Evolutionary conservation across 92 coral and sea anemone species (phyloP), one percentile per base, ranked within the genome.

Genomic region (Porites evermanni): DNA sequence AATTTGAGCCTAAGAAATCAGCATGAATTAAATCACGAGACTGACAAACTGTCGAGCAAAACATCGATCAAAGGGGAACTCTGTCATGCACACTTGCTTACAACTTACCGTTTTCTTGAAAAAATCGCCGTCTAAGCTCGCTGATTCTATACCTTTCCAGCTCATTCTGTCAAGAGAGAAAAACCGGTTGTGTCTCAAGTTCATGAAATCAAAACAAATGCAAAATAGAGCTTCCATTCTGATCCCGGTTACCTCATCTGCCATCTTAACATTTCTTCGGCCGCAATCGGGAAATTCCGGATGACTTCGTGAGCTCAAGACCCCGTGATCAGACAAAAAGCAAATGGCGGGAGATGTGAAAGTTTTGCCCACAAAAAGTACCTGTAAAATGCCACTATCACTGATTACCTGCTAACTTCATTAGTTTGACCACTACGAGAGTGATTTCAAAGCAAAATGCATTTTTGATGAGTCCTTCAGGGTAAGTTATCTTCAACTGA

Each of bases 61-160:
- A 66, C 8, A 10, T 2, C 23, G 24, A 50, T 16, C 17, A 3
- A 24, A 16, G 8, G 53, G 2, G 21, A 8, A 24, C 7, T 2
- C 19, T 7, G 64, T 0, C 64, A 2, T 59, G 13, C 2, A 59
- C 17, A 12, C 18, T 13, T 38, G 32, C 2, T 8, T 6, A 8
- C 24, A 13, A 4, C 93, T 90, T 65, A 94, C 98, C 95, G 50
- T 94, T 81, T 52, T 94, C 94, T 1, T 74, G 88, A 54, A 94
- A 94, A 90, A 94, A 94, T 56, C 93, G 92, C 54, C 75, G 79
- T 21, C 94, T 87, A 11, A 88, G 79, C 78, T 89, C 95, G 13
- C 72, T 80, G 79, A 92, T 90, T 21, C 75, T 63, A 74, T 77
- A 67, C 50, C 72, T 89, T 53, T 93, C 94, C 17, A 79, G n/a